These are phyloP conservation scores for Spilarctia lutea DNA, from an alignment of 2,888 invertebrate species.

Conservation along the genomic window DNA sequence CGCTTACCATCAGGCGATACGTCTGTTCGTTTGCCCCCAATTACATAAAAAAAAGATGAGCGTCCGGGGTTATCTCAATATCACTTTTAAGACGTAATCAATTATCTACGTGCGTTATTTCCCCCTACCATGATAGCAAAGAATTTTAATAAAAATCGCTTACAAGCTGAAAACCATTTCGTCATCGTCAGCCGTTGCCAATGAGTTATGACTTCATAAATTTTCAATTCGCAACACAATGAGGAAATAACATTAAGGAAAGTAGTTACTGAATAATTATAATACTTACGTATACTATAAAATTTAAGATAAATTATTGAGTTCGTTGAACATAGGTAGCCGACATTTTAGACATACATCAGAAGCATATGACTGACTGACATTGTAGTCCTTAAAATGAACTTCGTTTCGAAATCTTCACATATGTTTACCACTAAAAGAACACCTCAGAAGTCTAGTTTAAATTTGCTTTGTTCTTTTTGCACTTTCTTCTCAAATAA, in stretches of 20 bases:
- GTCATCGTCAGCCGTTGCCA: constrained; percentile 47
- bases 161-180: constrained; percentile 45
- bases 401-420: neutral
- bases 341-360: too few relatives aligned
- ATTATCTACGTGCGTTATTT: constrained; percentile 67
- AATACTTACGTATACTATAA: neutral
- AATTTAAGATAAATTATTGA: too few relatives aligned
- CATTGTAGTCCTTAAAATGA: too few relatives aligned
- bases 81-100: constrained; percentile 71
- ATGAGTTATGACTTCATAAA: constrained; percentile 44
- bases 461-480: neutral
- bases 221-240: constrained; percentile 19
- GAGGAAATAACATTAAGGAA: constrained; percentile 1
- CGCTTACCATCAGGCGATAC: too few relatives aligned
- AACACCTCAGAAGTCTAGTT: neutral
- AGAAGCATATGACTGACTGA: too few relatives aligned
- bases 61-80: constrained; percentile 41
- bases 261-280: neutral
- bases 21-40: too few relatives aligned
- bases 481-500: too few relatives aligned
- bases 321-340: too few relatives aligned
- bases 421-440: neutral
- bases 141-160: constrained; percentile 62
- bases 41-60: constrained; percentile 9
- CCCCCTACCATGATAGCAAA: constrained; percentile 51